A percentile compares a stretch with the other conserved stretches of the same genome.
These are phyloP conservation scores for Copidosoma aretas DNA, from an alignment of 2,888 invertebrate species.

Conservation along the genomic window DNA sequence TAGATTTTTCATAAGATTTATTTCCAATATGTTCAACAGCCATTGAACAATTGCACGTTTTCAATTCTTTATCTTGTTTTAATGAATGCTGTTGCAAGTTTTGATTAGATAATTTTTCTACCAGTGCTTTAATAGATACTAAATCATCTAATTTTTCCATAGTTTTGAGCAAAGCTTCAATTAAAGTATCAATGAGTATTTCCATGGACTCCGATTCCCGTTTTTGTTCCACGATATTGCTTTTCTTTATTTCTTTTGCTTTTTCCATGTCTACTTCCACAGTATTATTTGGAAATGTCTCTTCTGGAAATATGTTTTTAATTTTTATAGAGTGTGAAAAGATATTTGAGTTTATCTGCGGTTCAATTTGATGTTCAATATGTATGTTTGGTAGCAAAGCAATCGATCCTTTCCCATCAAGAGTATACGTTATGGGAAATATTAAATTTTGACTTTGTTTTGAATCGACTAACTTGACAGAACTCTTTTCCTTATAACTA, in stretches of 20 bases:
- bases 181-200: constrained; percentile 22
- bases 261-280: constrained; percentile 3
- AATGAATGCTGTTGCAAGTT: neutral
- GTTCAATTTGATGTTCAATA: constrained; percentile 19
- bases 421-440: constrained; percentile 20
- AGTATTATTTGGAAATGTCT: neutral
- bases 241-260: neutral
- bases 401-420: constrained; percentile 8
- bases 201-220: constrained; percentile 6
- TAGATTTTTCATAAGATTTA: neutral
- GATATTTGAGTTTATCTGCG: constrained; percentile 3
- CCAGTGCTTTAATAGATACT: constrained; percentile 7
- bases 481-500: constrained; percentile 3
- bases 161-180: constrained; percentile 17
- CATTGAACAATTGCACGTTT: neutral
- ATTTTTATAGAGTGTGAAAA: constrained; percentile 25
- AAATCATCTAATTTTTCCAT: constrained; percentile 20
- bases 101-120: constrained; percentile 17
- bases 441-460: constrained; percentile 12
- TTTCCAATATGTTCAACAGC: neutral
- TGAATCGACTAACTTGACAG: neutral
- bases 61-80: constrained; percentile 13
- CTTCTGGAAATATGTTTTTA: constrained; percentile 10
- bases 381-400: constrained; percentile 11
- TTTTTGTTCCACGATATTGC: neutral